A percentile compares a stretch with the other conserved stretches of the same genome.
These are phyloP conservation scores for Drosophila teissieri DNA, from an alignment of 1,140 invertebrate species.

Conservation along the genomic window DNA sequence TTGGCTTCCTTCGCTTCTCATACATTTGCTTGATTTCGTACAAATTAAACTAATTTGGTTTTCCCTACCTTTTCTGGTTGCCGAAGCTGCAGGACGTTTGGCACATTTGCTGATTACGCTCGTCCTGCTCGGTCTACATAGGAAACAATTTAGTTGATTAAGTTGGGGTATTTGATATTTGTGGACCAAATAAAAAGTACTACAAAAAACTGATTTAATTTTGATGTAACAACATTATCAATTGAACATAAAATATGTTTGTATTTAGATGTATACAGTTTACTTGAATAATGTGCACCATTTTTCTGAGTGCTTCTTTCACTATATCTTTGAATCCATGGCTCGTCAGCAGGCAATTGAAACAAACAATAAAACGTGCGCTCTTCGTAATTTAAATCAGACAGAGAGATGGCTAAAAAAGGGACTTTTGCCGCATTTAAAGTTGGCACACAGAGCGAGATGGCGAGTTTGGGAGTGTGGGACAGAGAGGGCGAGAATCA, in stretches of 20 bases:
- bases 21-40: conserved; percentile 77
- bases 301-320: conserved; percentile 1
- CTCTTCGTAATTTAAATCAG: conserved; percentile 79
- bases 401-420: conserved; percentile 46
- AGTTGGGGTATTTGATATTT: too few relatives aligned
- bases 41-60: conserved; percentile 81
- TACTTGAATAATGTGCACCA: too few relatives aligned
- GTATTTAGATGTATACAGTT: too few relatives aligned
- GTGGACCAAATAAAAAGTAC: too few relatives aligned
- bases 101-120: conserved; percentile 81
- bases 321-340: conserved; percentile 19
- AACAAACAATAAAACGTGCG: conserved; percentile 83
- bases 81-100: conserved; percentile 40
- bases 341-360: conserved; percentile 78
- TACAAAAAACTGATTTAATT: too few relatives aligned
- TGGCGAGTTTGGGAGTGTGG: not conserved
- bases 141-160: not conserved
- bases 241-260: too few relatives aligned
- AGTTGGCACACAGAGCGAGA: conserved; percentile 30
- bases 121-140: conserved; percentile 42
- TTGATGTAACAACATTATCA: too few relatives aligned
- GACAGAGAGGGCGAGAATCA: conserved; percentile 44
- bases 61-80: conserved; percentile 45
- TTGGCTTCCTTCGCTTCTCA: conserved; percentile 35
- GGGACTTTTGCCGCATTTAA: conserved; percentile 60